Conservation (phyloP, 2,888 invertebrate species). For the Biston stratarius region DNA sequence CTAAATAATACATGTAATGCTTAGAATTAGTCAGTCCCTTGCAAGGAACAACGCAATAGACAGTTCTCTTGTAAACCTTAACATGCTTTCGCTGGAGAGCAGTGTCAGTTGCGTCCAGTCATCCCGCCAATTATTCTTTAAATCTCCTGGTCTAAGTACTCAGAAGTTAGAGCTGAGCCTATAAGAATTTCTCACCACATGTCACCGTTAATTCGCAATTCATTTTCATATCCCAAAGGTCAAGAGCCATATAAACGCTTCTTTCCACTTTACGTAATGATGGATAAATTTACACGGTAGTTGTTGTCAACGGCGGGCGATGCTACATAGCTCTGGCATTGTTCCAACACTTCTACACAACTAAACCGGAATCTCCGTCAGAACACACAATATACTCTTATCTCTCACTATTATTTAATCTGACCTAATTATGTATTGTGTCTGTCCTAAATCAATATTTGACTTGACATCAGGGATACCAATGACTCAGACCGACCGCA, state of each 20-base stretch:
- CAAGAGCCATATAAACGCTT: constrained; percentile 19
- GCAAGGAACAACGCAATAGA: no score
- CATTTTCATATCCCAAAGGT: constrained; percentile 15
- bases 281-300: constrained; percentile 42
- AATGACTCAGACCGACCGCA: constrained; percentile 62
- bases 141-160: no score
- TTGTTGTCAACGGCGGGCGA: constrained; percentile 51
- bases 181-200: no score
- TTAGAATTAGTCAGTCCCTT: no score
- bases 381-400: constrained; percentile 37
- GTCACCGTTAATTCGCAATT: neutral
- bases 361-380: constrained; percentile 46
- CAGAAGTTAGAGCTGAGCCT: no score
- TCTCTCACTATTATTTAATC: constrained; percentile 39
- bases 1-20: no score
- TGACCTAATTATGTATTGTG: constrained; percentile 35
- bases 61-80: no score
- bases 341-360: constrained; percentile 55
- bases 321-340: constrained; percentile 52
- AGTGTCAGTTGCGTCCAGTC: no score
- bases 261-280: constrained; percentile 37
- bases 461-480: constrained; percentile 58
- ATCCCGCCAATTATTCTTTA: no score
- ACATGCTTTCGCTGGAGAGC: no score
- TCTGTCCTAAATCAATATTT: constrained; percentile 59